phyloP scores from a whole-genome alignment of 2,797 vertebrate genomes.

The Gymnothorax javanicus region DNA sequence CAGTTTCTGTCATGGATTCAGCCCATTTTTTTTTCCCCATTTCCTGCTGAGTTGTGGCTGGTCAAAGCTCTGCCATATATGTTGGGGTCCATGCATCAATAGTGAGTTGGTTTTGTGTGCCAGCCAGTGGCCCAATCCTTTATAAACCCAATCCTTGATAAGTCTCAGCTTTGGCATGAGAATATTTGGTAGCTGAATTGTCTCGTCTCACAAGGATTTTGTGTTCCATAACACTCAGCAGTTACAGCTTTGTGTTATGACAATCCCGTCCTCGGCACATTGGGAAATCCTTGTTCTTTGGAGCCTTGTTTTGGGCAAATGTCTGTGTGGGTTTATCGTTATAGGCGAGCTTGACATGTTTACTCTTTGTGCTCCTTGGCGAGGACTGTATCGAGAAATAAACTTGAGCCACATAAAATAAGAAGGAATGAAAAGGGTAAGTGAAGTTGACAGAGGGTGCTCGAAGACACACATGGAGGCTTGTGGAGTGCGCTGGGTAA shows the following conservation, averaged over 20 bases:
- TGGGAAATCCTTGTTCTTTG: neutral
- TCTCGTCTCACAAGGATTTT: neutral
- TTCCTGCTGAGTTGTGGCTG: neutral
- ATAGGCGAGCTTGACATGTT: neutral
- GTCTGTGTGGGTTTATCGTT: slow-evolving; percentile 9
- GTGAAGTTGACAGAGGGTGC: slow-evolving; percentile 20
- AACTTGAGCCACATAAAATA: slow-evolving; percentile 1
- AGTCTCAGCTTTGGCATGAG: neutral
- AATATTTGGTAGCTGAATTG: neutral
- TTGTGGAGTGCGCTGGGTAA: slow-evolving; percentile 3
- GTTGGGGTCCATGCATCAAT: neutral
- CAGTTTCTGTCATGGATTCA: neutral
- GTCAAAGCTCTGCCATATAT: neutral
- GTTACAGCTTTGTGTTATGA: neutral
- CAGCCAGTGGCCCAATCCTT: neutral
- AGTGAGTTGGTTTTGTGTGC: neutral
- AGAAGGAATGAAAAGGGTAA: slow-evolving; percentile 16
- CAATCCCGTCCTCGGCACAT: neutral
- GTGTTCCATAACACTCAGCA: neutral
- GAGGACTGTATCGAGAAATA: slow-evolving; percentile 3
- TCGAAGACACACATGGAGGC: slow-evolving; percentile 18
- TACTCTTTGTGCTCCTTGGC: slow-evolving; percentile 6
- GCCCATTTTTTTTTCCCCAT: neutral
- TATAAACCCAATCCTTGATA: neutral
- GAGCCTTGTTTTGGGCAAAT: neutral